phyloP scores from a whole-genome alignment of 2,797 vertebrate species.

The Esox lucius region DNA sequence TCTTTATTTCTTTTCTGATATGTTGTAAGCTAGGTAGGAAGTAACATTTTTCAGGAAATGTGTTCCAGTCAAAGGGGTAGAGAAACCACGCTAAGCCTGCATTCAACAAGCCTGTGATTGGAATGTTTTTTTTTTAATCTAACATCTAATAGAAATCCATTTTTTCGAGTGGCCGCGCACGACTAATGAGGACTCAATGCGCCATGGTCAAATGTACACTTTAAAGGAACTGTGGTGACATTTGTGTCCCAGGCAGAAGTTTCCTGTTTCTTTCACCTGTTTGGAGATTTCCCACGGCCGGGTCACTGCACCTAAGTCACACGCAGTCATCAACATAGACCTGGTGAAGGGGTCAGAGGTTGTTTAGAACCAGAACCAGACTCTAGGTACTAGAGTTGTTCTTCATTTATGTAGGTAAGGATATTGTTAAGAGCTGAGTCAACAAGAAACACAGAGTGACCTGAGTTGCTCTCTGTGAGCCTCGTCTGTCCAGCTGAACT shows the following conservation, averaged over 20 bases:
- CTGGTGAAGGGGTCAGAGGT: slow-evolving; percentile 50
- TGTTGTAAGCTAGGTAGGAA: too few species aligned
- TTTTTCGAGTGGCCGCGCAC: too few species aligned
- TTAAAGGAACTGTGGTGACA: background rate
- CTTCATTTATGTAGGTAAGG: background rate
- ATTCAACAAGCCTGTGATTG: too few species aligned
- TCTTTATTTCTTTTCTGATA: too few species aligned
- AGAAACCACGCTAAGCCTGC: too few species aligned
- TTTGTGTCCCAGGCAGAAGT: background rate
- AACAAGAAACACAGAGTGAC: slow-evolving; percentile 47
- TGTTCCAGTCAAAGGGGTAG: too few species aligned
- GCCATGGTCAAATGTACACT: background rate
- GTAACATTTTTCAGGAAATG: too few species aligned
- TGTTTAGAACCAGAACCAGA: background rate
- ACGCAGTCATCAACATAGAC: slow-evolving; percentile 83
- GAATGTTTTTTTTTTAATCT: too few species aligned
- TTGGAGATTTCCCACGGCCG: slow-evolving; percentile 83
- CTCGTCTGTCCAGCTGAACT: slow-evolving; percentile 77
- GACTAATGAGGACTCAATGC: background rate
- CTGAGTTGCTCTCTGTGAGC: slow-evolving; percentile 76
- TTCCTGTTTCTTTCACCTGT: slow-evolving; percentile 64
- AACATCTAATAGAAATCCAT: too few species aligned
- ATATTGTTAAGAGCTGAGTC: background rate
- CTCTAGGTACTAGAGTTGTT: background rate
- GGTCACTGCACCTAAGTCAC: slow-evolving; percentile 80